phyloP scores from a whole-genome alignment of 2,888 invertebrate genomes.

The Lochmaea capreae region DNA sequence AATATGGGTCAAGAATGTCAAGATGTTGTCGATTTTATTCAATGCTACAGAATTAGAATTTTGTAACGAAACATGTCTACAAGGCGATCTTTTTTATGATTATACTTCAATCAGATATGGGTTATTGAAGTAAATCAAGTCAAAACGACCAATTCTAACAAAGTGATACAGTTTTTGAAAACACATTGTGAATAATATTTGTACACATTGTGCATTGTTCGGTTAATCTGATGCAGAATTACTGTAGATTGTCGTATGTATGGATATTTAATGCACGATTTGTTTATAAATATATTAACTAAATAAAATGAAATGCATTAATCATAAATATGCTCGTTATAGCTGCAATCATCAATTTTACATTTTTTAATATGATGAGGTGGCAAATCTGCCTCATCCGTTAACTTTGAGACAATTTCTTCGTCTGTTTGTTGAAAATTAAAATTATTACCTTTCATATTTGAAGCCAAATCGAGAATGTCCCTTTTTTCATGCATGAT shows the following conservation, averaged over 20 bases:
- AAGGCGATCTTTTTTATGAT: too few relatives aligned
- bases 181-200: background rate
- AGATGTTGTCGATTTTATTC: too few relatives aligned
- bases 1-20: too few relatives aligned
- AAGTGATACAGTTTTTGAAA: too few relatives aligned
- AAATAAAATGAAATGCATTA: background rate
- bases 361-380: slow-evolving; percentile 34
- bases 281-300: too few relatives aligned
- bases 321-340: slow-evolving; percentile 35
- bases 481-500: slow-evolving; percentile 44
- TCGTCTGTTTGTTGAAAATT: slow-evolving; percentile 29
- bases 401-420: slow-evolving; percentile 41
- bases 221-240: background rate
- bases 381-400: slow-evolving; percentile 41
- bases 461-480: slow-evolving; percentile 44
- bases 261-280: too few relatives aligned
- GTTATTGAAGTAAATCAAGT: too few relatives aligned
- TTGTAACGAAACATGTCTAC: too few relatives aligned
- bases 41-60: too few relatives aligned
- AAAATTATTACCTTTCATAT: slow-evolving; percentile 34
- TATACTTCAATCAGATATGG: too few relatives aligned
- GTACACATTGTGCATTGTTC: background rate
- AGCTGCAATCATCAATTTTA: slow-evolving; percentile 36
- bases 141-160: too few relatives aligned
- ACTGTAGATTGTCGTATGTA: too few relatives aligned